Evolutionary conservation across 2,113 vertebrate species (phyloP).

Genomic region (Malurus alboscapulatus): DNA sequence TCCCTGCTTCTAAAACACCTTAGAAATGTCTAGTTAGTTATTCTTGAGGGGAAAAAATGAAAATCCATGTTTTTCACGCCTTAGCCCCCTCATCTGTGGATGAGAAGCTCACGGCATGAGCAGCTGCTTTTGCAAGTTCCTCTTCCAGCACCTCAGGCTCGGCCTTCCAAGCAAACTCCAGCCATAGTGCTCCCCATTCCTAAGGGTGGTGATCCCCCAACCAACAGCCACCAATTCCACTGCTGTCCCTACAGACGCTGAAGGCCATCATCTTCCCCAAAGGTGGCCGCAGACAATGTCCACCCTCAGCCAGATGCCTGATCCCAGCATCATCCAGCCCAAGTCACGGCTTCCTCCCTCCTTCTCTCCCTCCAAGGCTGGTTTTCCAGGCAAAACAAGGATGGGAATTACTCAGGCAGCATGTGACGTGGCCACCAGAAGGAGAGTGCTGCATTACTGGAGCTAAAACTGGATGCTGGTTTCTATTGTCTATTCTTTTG

Average conservation of each 20-base stretch:
- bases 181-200: not conserved
- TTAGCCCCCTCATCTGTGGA: fast-evolving
- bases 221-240: not conserved
- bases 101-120: not conserved
- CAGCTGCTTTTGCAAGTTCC: not conserved
- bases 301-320: fast-evolving
- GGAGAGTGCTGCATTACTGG: not conserved
- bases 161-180: not conserved
- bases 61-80: not conserved
- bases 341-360: not conserved
- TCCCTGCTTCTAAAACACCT: not conserved
- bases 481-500: conserved; percentile 47
- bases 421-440: conserved; percentile 46
- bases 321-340: not conserved
- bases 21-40: not conserved
- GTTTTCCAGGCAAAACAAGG: conserved; percentile 36
- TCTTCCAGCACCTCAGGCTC: not conserved
- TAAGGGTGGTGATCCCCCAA: not conserved
- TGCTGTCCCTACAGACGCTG: fast-evolving
- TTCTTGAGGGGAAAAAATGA: not conserved
- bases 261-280: not conserved
- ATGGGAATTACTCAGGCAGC: conserved; percentile 18
- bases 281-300: not conserved
- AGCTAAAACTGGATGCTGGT: conserved; percentile 20
- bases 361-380: not conserved